phyloP scores from a whole-genome alignment of 2,888 invertebrate genomes.

The Nomada fucata region DNA sequence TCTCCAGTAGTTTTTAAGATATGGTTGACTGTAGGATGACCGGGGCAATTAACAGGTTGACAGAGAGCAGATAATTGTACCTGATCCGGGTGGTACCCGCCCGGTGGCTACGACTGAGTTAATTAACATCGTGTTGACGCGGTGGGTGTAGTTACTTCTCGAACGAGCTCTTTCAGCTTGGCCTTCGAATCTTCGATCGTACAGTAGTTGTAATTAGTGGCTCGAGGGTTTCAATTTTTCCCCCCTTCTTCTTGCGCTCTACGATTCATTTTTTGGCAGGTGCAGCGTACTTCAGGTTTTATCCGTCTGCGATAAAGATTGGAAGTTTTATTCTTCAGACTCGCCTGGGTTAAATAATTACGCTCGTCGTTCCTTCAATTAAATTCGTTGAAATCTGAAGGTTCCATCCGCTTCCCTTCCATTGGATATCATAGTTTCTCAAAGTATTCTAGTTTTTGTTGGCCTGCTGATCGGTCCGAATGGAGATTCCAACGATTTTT shows the following conservation, averaged over 20 bases:
- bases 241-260: too few species aligned
- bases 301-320: too few species aligned
- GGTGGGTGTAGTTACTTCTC: neutral
- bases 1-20: slow-evolving; percentile 24
- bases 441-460: neutral
- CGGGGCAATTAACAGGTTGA: slow-evolving; percentile 26
- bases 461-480: neutral
- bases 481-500: neutral
- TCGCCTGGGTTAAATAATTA: too few species aligned
- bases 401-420: neutral
- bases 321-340: too few species aligned
- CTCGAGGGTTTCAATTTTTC: neutral
- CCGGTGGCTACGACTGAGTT: neutral
- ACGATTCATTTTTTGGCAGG: too few species aligned
- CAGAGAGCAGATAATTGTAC: slow-evolving; percentile 1
- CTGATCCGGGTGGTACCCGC: neutral
- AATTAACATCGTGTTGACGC: neutral
- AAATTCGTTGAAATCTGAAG: neutral
- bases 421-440: neutral
- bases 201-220: neutral
- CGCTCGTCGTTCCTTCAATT: too few species aligned
- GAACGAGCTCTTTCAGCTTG: neutral
- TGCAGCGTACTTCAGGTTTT: too few species aligned
- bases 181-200: too few species aligned
- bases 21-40: neutral